These are phyloP conservation scores for Mionectes olivaceus DNA, from an alignment of 2,797 vertebrate genomes.

Conservation along the genomic window DNA sequence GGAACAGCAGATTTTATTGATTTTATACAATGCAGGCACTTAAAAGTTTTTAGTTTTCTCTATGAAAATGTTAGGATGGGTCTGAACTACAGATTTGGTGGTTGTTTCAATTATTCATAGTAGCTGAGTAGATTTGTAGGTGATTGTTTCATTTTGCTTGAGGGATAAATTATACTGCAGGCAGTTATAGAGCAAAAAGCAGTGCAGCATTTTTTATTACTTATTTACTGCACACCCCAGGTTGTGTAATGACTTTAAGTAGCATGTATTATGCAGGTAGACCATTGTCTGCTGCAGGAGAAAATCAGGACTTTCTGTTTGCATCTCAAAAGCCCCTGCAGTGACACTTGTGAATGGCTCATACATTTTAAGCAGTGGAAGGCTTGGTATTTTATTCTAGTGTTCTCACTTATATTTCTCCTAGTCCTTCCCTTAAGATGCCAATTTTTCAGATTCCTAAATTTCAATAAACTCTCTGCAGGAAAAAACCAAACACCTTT, in stretches of 20 bases:
- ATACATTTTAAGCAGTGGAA: not conserved
- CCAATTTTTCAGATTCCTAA: not conserved
- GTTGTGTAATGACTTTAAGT: slow-evolving; percentile 36
- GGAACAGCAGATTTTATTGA: slow-evolving; percentile 2
- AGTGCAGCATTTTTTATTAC: slow-evolving; percentile 19
- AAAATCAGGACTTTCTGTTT: slow-evolving; percentile 10
- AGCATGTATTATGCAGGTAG: slow-evolving; percentile 31
- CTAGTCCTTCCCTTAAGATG: not conserved
- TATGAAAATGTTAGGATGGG: not conserved
- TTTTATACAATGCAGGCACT: not conserved
- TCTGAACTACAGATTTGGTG: slow-evolving; percentile 10
- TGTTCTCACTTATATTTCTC: not conserved
- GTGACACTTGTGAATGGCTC: not conserved
- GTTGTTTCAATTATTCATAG: slow-evolving; percentile 55
- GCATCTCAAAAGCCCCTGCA: not conserved
- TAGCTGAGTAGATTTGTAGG: slow-evolving; percentile 19
- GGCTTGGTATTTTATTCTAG: not conserved
- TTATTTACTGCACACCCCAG: slow-evolving; percentile 45
- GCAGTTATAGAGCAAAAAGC: not conserved
- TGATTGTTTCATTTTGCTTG: slow-evolving; percentile 55
- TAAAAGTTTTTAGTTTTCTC: not conserved
- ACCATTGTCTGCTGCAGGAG: slow-evolving; percentile 8
- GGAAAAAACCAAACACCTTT: accelerated
- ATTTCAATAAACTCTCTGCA: not conserved
- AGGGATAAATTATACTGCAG: slow-evolving; percentile 38